Percentiles rank a stretch among this genome's conserved stretches.
phyloP scores from a whole-genome alignment of 2,888 invertebrate genomes.

The Xestia ashworthii region DNA sequence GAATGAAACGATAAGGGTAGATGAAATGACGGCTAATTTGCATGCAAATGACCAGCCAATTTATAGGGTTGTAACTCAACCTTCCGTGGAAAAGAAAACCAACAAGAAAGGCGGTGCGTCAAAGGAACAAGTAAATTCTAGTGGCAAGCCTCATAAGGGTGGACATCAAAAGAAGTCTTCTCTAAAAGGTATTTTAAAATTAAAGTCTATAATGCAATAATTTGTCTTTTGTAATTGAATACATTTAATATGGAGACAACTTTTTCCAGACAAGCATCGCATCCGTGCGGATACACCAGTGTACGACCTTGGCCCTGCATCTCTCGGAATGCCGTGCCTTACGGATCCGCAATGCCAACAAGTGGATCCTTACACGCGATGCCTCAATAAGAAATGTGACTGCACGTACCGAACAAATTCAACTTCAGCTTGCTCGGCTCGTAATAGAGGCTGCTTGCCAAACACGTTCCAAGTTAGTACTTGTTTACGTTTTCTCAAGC shows the following conservation, averaged over 20 bases:
- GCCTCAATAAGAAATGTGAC: slow-evolving; percentile 94
- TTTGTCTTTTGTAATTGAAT: background rate
- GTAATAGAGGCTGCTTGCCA: slow-evolving; percentile 94
- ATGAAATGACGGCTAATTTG: slow-evolving; percentile 87
- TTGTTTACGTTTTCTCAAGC: slow-evolving; percentile 51
- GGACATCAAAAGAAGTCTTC: slow-evolving; percentile 88
- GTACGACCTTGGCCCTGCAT: slow-evolving; percentile 90
- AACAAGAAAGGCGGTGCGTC: slow-evolving; percentile 81
- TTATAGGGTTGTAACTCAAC: slow-evolving; percentile 88
- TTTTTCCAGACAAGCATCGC: slow-evolving; percentile 84
- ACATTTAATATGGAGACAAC: slow-evolving; percentile 7
- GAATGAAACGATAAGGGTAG: slow-evolving; percentile 83
- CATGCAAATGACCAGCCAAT: slow-evolving; percentile 88
- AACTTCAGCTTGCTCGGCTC: slow-evolving; percentile 93
- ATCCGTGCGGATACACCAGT: slow-evolving; percentile 81
- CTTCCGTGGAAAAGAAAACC: slow-evolving; percentile 83
- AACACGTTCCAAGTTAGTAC: slow-evolving; percentile 95
- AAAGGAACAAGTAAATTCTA: slow-evolving; percentile 77
- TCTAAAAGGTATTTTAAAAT: slow-evolving; percentile 81
- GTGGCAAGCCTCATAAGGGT: slow-evolving; percentile 80
- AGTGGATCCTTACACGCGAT: slow-evolving; percentile 94
- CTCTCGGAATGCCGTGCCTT: slow-evolving; percentile 94
- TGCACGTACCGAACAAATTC: slow-evolving; percentile 92
- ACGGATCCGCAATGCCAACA: slow-evolving; percentile 95
- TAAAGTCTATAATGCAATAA: background rate